Evolutionary conservation across 2,113 vertebrate genomes (phyloP).

Genomic region (Hystrix brachyura): DNA sequence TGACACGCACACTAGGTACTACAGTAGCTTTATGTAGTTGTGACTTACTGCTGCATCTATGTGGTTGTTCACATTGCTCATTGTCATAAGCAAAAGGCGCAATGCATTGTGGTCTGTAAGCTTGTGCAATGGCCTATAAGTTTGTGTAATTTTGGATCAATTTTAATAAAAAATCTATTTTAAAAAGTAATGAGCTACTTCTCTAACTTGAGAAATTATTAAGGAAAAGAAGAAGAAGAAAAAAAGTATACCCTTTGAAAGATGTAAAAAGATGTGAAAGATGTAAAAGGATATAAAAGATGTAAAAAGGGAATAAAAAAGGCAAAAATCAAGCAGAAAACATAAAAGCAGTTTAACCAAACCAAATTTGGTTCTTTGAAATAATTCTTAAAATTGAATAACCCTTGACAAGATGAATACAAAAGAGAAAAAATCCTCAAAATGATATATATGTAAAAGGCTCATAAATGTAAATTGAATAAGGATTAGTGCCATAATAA

Average conservation of each 20-base stretch:
- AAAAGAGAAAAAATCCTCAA: background rate
- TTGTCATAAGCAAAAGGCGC: too few relatives aligned
- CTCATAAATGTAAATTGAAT: background rate
- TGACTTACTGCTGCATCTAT: too few relatives aligned
- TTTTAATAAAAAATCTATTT: too few relatives aligned
- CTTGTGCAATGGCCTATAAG: too few relatives aligned
- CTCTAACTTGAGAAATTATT: background rate
- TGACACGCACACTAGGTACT: too few relatives aligned
- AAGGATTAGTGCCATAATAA: background rate
- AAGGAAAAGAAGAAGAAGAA: background rate
- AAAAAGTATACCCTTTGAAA: background rate
- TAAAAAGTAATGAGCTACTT: slow-evolving; percentile 29
- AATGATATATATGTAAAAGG: background rate
- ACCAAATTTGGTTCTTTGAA: background rate
- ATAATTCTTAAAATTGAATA: background rate
- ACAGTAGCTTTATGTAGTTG: too few relatives aligned
- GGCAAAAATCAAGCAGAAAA: background rate
- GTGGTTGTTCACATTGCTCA: too few relatives aligned
- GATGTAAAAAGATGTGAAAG: background rate
- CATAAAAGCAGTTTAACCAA: background rate
- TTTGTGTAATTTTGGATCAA: too few relatives aligned
- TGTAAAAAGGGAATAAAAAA: background rate
- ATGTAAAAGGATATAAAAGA: background rate
- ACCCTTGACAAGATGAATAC: background rate
- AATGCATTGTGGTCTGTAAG: too few relatives aligned